These are phyloP conservation scores for Hucho hucho DNA, from an alignment of 2,113 vertebrate species.

Conservation along the genomic window DNA sequence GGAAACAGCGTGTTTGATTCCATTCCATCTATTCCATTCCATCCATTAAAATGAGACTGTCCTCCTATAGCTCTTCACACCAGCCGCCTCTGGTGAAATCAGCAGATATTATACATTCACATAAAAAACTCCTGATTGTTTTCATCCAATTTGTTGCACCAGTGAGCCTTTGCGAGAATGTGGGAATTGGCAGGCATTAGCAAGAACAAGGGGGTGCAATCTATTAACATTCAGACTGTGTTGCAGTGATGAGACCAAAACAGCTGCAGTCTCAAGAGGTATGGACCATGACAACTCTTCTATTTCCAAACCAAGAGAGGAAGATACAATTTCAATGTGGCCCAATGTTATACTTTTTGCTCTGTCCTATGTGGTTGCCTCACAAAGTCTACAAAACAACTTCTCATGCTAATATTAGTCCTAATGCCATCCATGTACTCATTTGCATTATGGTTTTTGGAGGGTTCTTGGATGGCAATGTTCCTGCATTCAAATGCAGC, in stretches of 20 bases:
- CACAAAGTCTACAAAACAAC: not conserved
- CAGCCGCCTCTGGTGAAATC: not conserved
- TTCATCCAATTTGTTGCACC: slow-evolving; percentile 50
- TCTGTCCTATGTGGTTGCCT: slow-evolving; percentile 25
- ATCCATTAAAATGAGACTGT: no score
- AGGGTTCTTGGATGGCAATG: slow-evolving; percentile 19
- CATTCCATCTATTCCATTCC: no score
- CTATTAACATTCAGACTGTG: slow-evolving; percentile 66
- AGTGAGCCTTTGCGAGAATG: slow-evolving; percentile 54
- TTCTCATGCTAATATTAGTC: slow-evolving; percentile 6
- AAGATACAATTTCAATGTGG: not conserved
- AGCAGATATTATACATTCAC: slow-evolving; percentile 1
- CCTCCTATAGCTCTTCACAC: no score
- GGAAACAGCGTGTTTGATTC: no score
- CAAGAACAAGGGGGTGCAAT: slow-evolving; percentile 48
- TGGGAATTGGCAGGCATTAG: slow-evolving; percentile 55
- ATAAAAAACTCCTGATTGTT: slow-evolving; percentile 29
- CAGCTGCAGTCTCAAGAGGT: slow-evolving; percentile 53
- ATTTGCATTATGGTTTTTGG: slow-evolving; percentile 19
- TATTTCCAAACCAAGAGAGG: slow-evolving; percentile 38
- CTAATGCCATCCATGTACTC: slow-evolving; percentile 4
- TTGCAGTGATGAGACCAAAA: slow-evolving; percentile 55
- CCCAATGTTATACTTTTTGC: slow-evolving; percentile 15
- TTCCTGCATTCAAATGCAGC: slow-evolving; percentile 40
- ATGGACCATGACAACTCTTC: slow-evolving; percentile 30